A percentile compares a stretch with the other conserved stretches of the same genome.
These are phyloP conservation scores for Carassius gibelio DNA, from an alignment of 2,113 vertebrate genomes.

Conservation along the genomic window DNA sequence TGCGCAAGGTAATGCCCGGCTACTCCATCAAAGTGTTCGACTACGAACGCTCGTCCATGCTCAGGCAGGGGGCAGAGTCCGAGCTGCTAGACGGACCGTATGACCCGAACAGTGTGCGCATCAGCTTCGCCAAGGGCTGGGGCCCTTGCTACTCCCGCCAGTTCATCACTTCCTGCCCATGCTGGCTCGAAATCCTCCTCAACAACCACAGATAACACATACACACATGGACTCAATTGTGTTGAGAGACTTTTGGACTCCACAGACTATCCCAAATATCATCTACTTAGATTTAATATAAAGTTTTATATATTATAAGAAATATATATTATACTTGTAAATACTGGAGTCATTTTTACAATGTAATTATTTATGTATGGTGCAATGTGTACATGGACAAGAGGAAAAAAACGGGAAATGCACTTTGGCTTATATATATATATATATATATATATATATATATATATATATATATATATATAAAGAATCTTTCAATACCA, in stretches of 20 bases:
- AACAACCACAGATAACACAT: slow-evolving; percentile 87
- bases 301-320: slow-evolving; percentile 99
- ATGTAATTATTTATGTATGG: slow-evolving; percentile 99
- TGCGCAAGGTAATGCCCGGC: slow-evolving; percentile 94
- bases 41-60: slow-evolving; percentile 86
- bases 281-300: slow-evolving; percentile 99
- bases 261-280: slow-evolving; percentile 89
- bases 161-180: slow-evolving; percentile 98
- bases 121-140: slow-evolving; percentile 98
- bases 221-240: slow-evolving; percentile 54
- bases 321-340: slow-evolving; percentile 99
- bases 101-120: slow-evolving; percentile 94
- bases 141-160: slow-evolving; percentile 96
- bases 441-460: slow-evolving; percentile 52
- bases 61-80: slow-evolving; percentile 80
- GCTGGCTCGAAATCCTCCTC: slow-evolving; percentile 96
- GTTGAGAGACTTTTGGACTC: slow-evolving; percentile 59
- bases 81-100: slow-evolving; percentile 88
- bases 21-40: slow-evolving; percentile 98
- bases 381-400: slow-evolving; percentile 99
- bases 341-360: slow-evolving; percentile 99
- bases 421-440: slow-evolving; percentile 95
- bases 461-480: slow-evolving; percentile 63
- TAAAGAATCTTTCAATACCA: slow-evolving; percentile 88
- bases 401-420: slow-evolving; percentile 88